Evolutionary conservation across 92 coral and sea anemone species (phyloP).

Genomic region (Porites rus): DNA sequence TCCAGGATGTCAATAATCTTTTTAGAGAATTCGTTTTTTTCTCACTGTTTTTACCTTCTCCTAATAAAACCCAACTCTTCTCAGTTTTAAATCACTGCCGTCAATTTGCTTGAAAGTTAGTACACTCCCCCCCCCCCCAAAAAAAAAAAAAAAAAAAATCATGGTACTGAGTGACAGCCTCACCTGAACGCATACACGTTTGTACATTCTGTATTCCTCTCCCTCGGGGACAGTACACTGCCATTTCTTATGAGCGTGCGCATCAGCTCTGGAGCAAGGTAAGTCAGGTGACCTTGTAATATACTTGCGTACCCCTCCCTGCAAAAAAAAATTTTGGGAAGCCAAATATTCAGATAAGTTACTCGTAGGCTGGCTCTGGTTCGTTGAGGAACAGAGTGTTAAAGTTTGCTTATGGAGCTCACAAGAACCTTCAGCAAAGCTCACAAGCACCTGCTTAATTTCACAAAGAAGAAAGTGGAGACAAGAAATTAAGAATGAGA

Average conservation of each 20-base stretch:
- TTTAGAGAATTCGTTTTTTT: not conserved
- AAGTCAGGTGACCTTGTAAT: conserved; percentile 97
- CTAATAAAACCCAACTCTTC: too few species aligned
- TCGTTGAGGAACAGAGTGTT: too few species aligned
- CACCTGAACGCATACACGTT: conserved; percentile 96
- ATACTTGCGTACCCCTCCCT: conserved; percentile 96
- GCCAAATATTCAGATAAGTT: too few species aligned
- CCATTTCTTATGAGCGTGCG: conserved; percentile 84
- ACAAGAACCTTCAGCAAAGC: too few species aligned
- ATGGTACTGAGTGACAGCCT: conserved; percentile 8
- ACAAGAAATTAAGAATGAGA: too few species aligned
- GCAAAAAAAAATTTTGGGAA: not conserved
- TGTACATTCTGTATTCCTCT: conserved; percentile 69
- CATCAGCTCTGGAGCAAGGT: conserved; percentile 95
- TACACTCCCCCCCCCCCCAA: not conserved
- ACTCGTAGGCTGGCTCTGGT: too few species aligned
- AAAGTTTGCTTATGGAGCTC: too few species aligned
- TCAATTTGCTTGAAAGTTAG: not conserved
- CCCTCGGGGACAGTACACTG: conserved; percentile 66
- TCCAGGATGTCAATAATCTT: not conserved
- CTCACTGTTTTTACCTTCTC: too few species aligned
- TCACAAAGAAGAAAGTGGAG: too few species aligned
- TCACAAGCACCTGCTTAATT: too few species aligned
- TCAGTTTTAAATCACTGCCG: too few species aligned
- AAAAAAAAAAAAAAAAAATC: too few species aligned